Evolutionary conservation across 2,113 vertebrate species (phyloP).

Genomic region (Entomyzon cyanotis): DNA sequence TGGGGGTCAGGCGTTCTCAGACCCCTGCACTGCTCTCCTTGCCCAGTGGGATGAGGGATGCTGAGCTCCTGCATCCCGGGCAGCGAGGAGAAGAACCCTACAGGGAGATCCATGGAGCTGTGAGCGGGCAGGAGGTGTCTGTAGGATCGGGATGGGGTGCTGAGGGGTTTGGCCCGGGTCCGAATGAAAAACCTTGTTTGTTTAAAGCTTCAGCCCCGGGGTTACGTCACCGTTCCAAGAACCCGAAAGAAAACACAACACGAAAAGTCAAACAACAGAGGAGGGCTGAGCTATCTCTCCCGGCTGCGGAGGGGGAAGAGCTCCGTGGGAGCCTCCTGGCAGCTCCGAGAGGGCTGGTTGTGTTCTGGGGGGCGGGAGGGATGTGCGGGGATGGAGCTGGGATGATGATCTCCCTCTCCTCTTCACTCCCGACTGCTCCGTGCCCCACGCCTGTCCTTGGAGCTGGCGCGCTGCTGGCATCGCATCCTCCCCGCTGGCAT

Average conservation of each 20-base stretch:
- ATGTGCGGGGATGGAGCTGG: accelerated
- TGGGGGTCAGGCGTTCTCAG: neutral
- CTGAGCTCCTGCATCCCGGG: neutral
- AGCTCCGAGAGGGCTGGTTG: neutral
- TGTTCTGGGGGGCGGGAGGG: neutral
- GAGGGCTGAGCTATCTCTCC: neutral
- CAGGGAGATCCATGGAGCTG: accelerated
- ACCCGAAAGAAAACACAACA: conserved; percentile 12
- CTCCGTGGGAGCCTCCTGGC: neutral
- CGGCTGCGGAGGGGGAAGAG: neutral
- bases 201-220: neutral
- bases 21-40: neutral
- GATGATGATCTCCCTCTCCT: neutral
- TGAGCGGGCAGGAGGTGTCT: neutral
- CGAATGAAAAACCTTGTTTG: conserved; percentile 22
- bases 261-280: neutral
- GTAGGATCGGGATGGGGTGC: neutral
- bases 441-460: neutral
- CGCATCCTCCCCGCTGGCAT: neutral
- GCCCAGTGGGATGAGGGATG: neutral
- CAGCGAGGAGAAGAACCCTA: accelerated
- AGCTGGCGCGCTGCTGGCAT: neutral
- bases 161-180: neutral
- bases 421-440: accelerated
- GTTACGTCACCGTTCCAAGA: conserved; percentile 54